Evolutionary conservation across 2,888 invertebrate species (phyloP).

Genomic region (Blastobasis lacticolella): DNA sequence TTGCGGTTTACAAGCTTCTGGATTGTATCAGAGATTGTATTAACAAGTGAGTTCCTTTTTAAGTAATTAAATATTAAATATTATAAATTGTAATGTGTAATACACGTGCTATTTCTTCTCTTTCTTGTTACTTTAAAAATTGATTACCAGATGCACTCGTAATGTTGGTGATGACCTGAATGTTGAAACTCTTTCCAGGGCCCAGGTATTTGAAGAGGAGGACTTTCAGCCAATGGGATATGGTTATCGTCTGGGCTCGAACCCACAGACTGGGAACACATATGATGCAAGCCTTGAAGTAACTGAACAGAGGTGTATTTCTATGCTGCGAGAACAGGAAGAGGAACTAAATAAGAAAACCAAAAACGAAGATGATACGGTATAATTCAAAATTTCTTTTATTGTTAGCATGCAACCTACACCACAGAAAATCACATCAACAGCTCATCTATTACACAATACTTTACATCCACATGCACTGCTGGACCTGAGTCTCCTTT

Average conservation of each 20-base stretch:
- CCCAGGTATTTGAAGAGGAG: constrained; percentile 94
- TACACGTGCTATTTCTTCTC: too few relatives aligned
- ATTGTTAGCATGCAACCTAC: constrained; percentile 4
- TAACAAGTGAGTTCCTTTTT: constrained; percentile 77
- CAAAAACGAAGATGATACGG: constrained; percentile 66
- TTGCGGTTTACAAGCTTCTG: constrained; percentile 90
- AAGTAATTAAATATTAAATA: background rate
- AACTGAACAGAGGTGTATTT: constrained; percentile 85
- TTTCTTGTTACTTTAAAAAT: too few relatives aligned
- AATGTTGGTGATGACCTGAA: too few relatives aligned
- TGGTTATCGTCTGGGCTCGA: constrained; percentile 84
- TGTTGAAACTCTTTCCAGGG: constrained; percentile 56
- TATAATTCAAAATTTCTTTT: constrained; percentile 25
- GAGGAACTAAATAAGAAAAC: constrained; percentile 87
- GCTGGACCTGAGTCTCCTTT: too few relatives aligned
- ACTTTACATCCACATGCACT: too few relatives aligned
- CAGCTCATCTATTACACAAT: too few relatives aligned
- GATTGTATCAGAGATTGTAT: constrained; percentile 92
- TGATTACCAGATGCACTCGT: too few relatives aligned
- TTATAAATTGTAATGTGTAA: too few relatives aligned
- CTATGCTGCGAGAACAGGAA: constrained; percentile 91
- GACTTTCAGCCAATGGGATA: constrained; percentile 96
- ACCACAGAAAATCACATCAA: too few relatives aligned
- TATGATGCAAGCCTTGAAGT: constrained; percentile 79
- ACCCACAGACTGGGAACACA: constrained; percentile 51